A percentile compares a stretch with the other conserved stretches of the same genome.
phyloP scores from a whole-genome alignment of 2,888 invertebrate genomes.

The Eudasyphora cyanicolor region DNA sequence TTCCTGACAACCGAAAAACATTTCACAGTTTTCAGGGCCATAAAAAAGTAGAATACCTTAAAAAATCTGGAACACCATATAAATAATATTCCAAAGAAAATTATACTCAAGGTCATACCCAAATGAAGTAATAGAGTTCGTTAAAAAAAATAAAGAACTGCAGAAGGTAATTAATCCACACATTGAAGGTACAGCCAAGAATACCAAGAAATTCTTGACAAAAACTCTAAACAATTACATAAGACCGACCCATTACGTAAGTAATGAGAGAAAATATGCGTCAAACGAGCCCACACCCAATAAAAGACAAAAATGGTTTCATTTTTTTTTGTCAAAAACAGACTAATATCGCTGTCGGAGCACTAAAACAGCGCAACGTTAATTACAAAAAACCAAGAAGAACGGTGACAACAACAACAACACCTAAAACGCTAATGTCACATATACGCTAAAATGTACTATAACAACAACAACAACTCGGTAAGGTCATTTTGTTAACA shows the following conservation, averaged over 20 bases:
- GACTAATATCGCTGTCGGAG: slow-evolving; percentile 11
- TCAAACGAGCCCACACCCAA: neutral
- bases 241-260: slow-evolving; percentile 39
- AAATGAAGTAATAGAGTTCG: neutral
- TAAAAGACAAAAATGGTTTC: neutral
- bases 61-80: slow-evolving; percentile 19
- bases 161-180: slow-evolving; percentile 33
- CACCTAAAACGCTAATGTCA: slow-evolving; percentile 39
- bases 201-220: slow-evolving; percentile 12
- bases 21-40: neutral
- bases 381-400: slow-evolving; percentile 29
- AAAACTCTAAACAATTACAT: neutral
- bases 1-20: neutral
- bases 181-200: slow-evolving; percentile 29
- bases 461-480: slow-evolving; percentile 62
- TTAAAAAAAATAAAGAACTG: slow-evolving; percentile 8
- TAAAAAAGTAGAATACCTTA: slow-evolving; percentile 9
- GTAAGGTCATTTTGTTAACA: slow-evolving; percentile 66
- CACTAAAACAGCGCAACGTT: slow-evolving; percentile 13
- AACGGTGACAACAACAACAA: no score
- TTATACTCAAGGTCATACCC: slow-evolving; percentile 37
- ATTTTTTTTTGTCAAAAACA: slow-evolving; percentile 5
- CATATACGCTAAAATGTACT: slow-evolving; percentile 39
- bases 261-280: slow-evolving; percentile 12
- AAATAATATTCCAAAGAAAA: slow-evolving; percentile 26